Base-by-base conservation (phyloP, 2,113 vertebrate species). In the Oryzias javanicus region DNA sequence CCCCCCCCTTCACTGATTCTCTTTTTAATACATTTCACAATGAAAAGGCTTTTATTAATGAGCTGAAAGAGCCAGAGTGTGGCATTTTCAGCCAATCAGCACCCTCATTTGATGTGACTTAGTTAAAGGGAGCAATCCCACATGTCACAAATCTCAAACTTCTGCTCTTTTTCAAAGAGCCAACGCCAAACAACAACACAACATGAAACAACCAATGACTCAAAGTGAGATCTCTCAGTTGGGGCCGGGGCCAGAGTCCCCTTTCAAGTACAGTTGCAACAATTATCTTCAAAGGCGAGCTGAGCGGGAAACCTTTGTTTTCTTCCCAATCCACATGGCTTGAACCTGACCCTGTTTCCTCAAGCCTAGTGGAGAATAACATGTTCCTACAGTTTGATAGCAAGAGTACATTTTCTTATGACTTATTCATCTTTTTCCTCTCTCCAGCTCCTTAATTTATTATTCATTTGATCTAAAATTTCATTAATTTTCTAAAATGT, bases 401-500 rank as follows among this genome's bases (percentile, higher is more conserved):
- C 79, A 87, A 78, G 81, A 88, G 79, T 83, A 89, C 86, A 87
- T 90, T 86, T 89, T 85, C 89, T 87, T 86, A 91, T 93, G 84
- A 90, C 89, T 91, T 88, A 93, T 92, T 93, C 86, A 90, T 91
- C 86, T 82, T 81, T 72, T 60, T n/a, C 55, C 55, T 64, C 74
- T 81, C 75, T 80, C 72, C 72, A 66, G 49, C 67, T 81, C 60
- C 81, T 78, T 89, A 87, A 90, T 92, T 91, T 89, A 92, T 93
- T 89, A 93, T 93, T 92, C 88, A 92, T 91, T 92, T 91, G 88
- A 91, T 92, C 86, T 91, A 91, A 92, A 92, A 90, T 91, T 91
- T 92, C 89, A 93, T 93, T 92, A 90, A 93, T 92, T 93, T 93
- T 92, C 89, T 91, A 92, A 93, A 93, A 92, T 92, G 90, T 90